These are phyloP conservation scores for Eristalis intricaria DNA, from an alignment of 2,888 invertebrate species.

Conservation along the genomic window DNA sequence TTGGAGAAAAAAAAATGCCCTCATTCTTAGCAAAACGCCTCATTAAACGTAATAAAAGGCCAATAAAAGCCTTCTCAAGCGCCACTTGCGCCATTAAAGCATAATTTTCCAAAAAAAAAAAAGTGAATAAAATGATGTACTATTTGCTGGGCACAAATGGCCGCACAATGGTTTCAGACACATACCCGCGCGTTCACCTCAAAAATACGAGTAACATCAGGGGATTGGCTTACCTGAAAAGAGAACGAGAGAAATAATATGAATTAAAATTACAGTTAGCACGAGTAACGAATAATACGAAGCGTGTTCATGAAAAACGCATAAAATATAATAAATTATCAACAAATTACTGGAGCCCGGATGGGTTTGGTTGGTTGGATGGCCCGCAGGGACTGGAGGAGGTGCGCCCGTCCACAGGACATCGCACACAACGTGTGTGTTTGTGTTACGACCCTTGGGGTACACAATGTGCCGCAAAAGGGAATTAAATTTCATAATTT, in stretches of 20 bases:
- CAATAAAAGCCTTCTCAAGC: constrained; percentile 35
- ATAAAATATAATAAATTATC: constrained; percentile 61
- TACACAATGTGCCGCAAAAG: constrained; percentile 10
- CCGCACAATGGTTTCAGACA: neutral
- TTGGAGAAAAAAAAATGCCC: constrained; percentile 1
- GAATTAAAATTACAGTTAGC: constrained; percentile 31
- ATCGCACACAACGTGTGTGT: neutral
- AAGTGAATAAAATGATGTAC: constrained; percentile 3
- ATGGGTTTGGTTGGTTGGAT: neutral
- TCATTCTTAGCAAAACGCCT: constrained; percentile 30
- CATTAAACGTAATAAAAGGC: constrained; percentile 54
- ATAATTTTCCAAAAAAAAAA: constrained; percentile 31
- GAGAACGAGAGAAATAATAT: constrained; percentile 1
- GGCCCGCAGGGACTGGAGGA: neutral
- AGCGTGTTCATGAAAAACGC: constrained; percentile 56
- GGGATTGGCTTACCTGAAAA: constrained; percentile 56
- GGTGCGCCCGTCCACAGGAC: constrained; percentile 2
- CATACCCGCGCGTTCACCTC: constrained; percentile 14
- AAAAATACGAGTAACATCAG: neutral
- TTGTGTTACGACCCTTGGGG: neutral
- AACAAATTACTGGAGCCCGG: constrained; percentile 26
- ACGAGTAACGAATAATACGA: constrained; percentile 14
- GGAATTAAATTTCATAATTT: constrained; percentile 49
- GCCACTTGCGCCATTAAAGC: constrained; percentile 52
- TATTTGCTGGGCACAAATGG: constrained; percentile 10